Percentiles rank a stretch among this genome's conserved stretches.
Evolutionary conservation across 2,888 invertebrate species (phyloP).

Genomic region (Lasioglossum leucozonium): DNA sequence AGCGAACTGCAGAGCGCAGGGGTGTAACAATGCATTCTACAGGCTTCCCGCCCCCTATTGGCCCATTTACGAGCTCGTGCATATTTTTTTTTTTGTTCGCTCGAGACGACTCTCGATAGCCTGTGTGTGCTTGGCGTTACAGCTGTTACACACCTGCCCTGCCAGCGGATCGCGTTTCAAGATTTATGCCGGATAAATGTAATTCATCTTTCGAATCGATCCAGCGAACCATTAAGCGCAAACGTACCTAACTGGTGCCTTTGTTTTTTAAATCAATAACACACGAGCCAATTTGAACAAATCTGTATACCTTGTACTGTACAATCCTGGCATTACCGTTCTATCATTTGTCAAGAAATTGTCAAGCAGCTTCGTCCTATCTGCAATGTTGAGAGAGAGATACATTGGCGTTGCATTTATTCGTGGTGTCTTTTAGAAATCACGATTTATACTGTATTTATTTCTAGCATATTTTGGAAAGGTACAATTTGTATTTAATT

Average conservation of each 20-base stretch:
- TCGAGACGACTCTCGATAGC: conserved; percentile 33
- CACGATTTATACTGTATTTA: too few species aligned
- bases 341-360: not conserved
- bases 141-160: not conserved
- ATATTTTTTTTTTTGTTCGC: conserved; percentile 27
- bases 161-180: not conserved
- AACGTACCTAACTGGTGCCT: not conserved
- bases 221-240: not conserved
- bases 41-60: conserved; percentile 82
- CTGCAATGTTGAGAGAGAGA: too few species aligned
- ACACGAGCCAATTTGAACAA: not conserved
- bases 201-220: not conserved
- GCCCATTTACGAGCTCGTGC: conserved; percentile 78
- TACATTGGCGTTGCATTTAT: too few species aligned
- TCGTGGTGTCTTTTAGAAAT: too few species aligned
- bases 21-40: conserved; percentile 76
- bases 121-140: not conserved
- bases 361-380: not conserved
- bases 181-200: not conserved
- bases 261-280: not conserved
- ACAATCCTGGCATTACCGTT: not conserved
- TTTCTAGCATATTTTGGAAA: too few species aligned
- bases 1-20: conserved; percentile 39
- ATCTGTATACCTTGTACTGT: not conserved
- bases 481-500: too few species aligned